phyloP scores from a whole-genome alignment of 2,113 vertebrate species.

The Bothrops jararaca region DNA sequence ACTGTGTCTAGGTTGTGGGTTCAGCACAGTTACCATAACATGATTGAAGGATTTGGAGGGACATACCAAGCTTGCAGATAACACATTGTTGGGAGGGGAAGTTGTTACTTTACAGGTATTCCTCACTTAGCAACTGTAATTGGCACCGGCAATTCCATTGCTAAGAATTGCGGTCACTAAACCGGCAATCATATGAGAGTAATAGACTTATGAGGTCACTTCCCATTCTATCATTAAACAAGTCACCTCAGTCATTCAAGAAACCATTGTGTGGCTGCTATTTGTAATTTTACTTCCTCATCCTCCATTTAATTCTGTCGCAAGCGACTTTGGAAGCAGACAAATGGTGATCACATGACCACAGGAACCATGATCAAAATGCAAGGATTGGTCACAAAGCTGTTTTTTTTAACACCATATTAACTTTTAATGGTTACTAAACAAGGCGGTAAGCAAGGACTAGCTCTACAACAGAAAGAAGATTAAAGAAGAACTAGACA shows the following conservation, averaged over 20 bases:
- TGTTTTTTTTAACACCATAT: not conserved
- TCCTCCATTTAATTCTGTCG: not conserved
- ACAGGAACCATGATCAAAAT: not conserved
- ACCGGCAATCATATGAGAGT: not conserved
- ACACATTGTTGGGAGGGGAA: not conserved
- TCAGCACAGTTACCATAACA: not conserved
- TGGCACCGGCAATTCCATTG: not conserved
- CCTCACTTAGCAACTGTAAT: not conserved
- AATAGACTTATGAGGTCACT: not conserved
- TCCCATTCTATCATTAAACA: not conserved
- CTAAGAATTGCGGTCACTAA: not conserved
- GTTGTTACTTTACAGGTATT: not conserved
- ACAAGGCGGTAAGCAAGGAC: not conserved
- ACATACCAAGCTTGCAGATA: not conserved
- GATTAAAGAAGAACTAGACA: not conserved
- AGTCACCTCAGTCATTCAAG: not conserved
- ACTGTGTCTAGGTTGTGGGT: not conserved
- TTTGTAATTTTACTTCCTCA: not conserved
- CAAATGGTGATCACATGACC: not conserved
- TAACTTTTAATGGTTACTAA: not conserved
- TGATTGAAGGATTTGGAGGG: not conserved
- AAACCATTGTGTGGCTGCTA: not conserved
- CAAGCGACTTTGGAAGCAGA: not conserved
- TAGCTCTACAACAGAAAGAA: not conserved
- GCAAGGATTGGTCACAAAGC: not conserved